Base-by-base conservation (phyloP, 2,888 invertebrate species). In the Leptinotarsa peninsularis region DNA sequence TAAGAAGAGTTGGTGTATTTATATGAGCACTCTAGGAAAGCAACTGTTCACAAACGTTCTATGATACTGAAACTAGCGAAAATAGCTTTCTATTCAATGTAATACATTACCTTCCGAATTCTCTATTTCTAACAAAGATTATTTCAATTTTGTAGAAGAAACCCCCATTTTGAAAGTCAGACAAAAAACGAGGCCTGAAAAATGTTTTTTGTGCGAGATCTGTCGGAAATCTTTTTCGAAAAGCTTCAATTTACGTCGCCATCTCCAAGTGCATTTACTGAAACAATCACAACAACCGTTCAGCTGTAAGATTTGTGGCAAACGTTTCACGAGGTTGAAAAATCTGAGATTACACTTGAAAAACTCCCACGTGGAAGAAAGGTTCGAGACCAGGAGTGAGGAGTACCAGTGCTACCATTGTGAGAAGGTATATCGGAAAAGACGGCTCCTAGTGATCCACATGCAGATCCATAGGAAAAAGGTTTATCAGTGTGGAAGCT, bases 341-440 rank as follows among this genome's bases (percentile, higher is more conserved):
- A 58, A 58, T 58, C 23, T 58, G 14, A 23, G 21, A 4, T 27
- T 15, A 15, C 58, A 58, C 15, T 14, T 27, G 4, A 4, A 58
- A 58, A 14, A 27, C 3, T 4, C 15, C 15, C 58, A 58, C 4
- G 14, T 21, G 4, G 23, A 58, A 27, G 23, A 58, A 58, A 58
- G 58, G 2, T 10, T 23, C 14, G 23, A 58, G 15, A 17, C 23
- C 15, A 58, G 21, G 13, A 18, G 18, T 14, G 56, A 58, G 56
- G 21, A 18, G 21, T 58, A 58, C 21, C 56, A 58, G 21, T 58
- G 56, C 56, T 21, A 58, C 21, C 56, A 58, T 58, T 58, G 56
- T 13, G 3, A 13, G 10, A 58, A 21, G 21, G 56, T 58, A 21
- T 58, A 58, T 58, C 7, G 14, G 14, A 58, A 21, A 3, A 58